Evolutionary conservation across 2,113 vertebrate genomes (phyloP), one percentile per base, ranked within the genome.

Genomic region (Scartelaos histophorus): DNA sequence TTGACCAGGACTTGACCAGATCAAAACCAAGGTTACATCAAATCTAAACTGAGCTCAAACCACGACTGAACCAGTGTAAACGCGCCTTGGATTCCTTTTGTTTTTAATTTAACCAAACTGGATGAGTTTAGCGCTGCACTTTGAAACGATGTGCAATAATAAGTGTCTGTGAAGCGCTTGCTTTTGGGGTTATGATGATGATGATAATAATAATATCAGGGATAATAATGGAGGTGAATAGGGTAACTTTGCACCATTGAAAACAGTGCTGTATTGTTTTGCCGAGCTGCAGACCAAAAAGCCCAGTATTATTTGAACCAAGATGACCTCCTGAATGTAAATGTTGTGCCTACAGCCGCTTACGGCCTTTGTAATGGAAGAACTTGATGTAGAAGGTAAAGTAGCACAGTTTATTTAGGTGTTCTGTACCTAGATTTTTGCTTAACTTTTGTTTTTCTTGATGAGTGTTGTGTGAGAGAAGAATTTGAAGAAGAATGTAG

Each of bases 81-180:
- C 11, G 22, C 12, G 9, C 38, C 15, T 51, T 29, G n/a, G 21
- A 22, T 5, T 24, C 13, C 79, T 74, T 24, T 29, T 51, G 82
- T 70, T 92, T 92, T 92, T 91, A 90, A 89, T 91, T 92, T 88
- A n/a, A 73, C 85, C 65, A 82, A 76, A 84, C 86, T 82, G 68
- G 64, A 80, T 70, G 75, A 82, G 78, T 81, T 80, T 66, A 25
- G 47, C 74, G 53, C 74, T 69, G 82, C 87, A 87, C 83, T 86
- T 89, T 88, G 70, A 83, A 66, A 9, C 68, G 47, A 82, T 77
- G 88, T 92, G 91, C 87, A 92, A 88, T 90, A 85, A 78, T 73
- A 69, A 71, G 76, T 71, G 74, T 78, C 73, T 74, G 66, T 74
- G 69, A 51, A 69, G 71, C 74, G 73, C 64, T 75, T 49, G 76